These are phyloP conservation scores for Ginglymostoma cirratum DNA, from an alignment of 2,113 vertebrate genomes.

Conservation along the genomic window DNA sequence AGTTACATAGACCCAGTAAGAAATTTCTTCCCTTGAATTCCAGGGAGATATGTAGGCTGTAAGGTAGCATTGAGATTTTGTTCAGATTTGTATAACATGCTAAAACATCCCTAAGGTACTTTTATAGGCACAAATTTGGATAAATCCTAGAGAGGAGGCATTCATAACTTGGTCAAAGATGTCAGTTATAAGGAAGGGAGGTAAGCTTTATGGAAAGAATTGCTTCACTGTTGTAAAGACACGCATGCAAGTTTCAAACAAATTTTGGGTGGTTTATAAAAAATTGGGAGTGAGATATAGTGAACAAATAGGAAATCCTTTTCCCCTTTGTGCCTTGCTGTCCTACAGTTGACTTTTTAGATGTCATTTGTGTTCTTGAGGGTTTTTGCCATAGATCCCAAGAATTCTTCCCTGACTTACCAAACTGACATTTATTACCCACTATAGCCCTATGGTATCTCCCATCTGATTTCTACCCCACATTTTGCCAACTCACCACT, in stretches of 20 bases:
- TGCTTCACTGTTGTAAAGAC: neutral
- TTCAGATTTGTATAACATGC: neutral
- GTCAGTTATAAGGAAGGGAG: neutral
- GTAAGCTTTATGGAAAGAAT: neutral
- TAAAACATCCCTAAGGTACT: neutral
- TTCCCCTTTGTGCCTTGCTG: no score
- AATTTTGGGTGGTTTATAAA: neutral
- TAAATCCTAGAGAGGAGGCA: neutral
- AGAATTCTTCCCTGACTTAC: no score
- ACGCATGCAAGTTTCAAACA: neutral
- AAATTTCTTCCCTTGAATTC: neutral
- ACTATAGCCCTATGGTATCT: no score
- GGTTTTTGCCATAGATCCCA: no score
- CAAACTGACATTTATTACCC: no score
- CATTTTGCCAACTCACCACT: no score
- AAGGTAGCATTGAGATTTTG: neutral
- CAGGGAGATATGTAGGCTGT: neutral
- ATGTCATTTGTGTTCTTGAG: no score
- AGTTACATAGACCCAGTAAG: neutral
- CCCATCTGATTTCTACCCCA: no score
- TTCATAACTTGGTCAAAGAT: neutral
- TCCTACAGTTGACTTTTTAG: no score
- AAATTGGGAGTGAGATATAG: neutral
- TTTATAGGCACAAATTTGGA: neutral
- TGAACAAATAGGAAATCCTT: neutral